Base-by-base conservation (phyloP, 1,140 invertebrate genomes). In the Leptinotarsa lineolata region DNA sequence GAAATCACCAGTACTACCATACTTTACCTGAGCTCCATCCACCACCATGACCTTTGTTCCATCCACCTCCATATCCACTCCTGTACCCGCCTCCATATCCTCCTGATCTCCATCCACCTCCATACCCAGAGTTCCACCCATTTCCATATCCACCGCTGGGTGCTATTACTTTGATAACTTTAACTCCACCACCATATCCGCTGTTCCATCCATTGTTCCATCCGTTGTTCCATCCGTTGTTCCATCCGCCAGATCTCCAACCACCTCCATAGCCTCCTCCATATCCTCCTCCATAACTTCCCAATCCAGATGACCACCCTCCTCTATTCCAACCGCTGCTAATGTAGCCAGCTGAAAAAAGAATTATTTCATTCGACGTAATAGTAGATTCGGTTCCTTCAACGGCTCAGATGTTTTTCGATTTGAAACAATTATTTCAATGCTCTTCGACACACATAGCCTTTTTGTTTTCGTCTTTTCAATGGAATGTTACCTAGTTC, bases 181-280 rank as follows among this genome's bases (percentile, higher is more conserved):
- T 54, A 15, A 54, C 48, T 18, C 48, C 48, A 16, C 48, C 48
- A 16, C 48, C 48, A 54, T 54, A 54, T 16, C 48, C 48, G n/a
- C 48, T 0, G 48, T 54, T 54, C 48, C 48, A 54, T 54, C 48
- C 48, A n/a, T n/a, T n/a, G n/a, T n/a, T n/a, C n/a, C n/a, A n/a
- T n/a, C n/a, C n/a, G n/a, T n/a, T n/a, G n/a, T n/a, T n/a, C n/a
- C n/a, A 54, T 16, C 48, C 48, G n/a, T 13, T 0, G 48, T 54
- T 54, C 48, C 48, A 54, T 54, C 48, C 48, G 6, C 48, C 48
- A 18, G 48, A 54, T 54, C 48, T 54, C 48, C 48, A 54, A 54
- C 48, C 48, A 18, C 16, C 48, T 4, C 48, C 48, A 54, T 54
- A 54, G 48, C 48, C 48, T 15, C 48, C 48, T 8, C 48, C 48